Conservation (phyloP, 2,797 vertebrate species). For the Macroramphosus scolopax region DNA sequence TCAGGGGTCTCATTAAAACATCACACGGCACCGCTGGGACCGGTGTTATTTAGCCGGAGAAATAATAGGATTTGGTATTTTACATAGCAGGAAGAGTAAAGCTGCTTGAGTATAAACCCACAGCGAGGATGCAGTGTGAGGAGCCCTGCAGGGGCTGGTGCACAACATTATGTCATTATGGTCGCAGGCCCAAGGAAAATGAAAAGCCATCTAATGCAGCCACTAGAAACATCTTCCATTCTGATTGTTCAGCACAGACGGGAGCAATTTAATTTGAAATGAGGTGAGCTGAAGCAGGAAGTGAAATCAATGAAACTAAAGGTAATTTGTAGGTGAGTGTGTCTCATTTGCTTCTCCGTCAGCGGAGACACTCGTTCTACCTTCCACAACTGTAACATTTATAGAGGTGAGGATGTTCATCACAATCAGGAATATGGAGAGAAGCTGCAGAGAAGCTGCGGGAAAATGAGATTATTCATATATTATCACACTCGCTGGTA, state of each 20-base stretch:
- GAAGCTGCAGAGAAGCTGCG: slow-evolving; percentile 36
- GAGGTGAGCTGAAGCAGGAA: slow-evolving; percentile 51
- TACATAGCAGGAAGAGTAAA: slow-evolving; percentile 61
- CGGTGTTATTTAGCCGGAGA: slow-evolving; percentile 84
- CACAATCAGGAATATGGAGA: slow-evolving; percentile 46
- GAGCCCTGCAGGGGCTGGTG: slow-evolving; percentile 49
- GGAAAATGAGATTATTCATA: slow-evolving; percentile 57
- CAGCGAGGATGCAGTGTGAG: slow-evolving; percentile 26
- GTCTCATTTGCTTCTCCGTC: no score
- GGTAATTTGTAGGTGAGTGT: slow-evolving; percentile 52
- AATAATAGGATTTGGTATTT: slow-evolving; percentile 92
- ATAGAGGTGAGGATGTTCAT: slow-evolving; percentile 37
- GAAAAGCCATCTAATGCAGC: no score
- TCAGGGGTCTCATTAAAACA: slow-evolving; percentile 91
- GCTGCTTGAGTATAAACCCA: slow-evolving; percentile 47
- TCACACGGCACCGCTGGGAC: slow-evolving; percentile 90
- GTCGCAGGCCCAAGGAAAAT: slow-evolving; percentile 54
- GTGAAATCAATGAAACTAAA: no score
- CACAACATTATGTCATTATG: slow-evolving; percentile 68
- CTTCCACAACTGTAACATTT: slow-evolving; percentile 30
- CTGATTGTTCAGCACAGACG: slow-evolving; percentile 65
- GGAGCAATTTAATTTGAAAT: slow-evolving; percentile 62
- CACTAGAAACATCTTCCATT: no score
- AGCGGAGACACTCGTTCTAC: no score
- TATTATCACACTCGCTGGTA: slow-evolving; percentile 52